phyloP scores from a whole-genome alignment of 2,888 invertebrate genomes.

The Carabus problematicus region DNA sequence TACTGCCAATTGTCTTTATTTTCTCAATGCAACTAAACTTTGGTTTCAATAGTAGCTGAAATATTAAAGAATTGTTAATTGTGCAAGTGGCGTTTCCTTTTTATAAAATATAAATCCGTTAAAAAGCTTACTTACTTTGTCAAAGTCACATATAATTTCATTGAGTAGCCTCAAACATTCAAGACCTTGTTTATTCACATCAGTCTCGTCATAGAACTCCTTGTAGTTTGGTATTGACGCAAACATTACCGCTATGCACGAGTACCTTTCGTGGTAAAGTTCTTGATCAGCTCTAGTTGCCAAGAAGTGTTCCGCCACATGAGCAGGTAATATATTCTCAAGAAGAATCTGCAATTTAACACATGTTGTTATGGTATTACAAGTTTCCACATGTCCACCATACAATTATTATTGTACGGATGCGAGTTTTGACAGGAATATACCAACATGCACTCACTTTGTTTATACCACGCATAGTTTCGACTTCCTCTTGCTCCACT shows the following conservation, averaged over 20 bases:
- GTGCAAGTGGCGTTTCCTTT: background rate
- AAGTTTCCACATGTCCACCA: no score
- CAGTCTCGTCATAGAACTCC: conserved; percentile 96
- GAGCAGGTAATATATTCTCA: conserved; percentile 95
- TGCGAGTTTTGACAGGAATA: no score
- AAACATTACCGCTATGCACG: conserved; percentile 96
- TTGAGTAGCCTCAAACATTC: conserved; percentile 93
- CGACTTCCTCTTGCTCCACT: conserved; percentile 94
- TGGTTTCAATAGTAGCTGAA: conserved; percentile 85
- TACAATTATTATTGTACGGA: no score
- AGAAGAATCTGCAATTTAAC: conserved; percentile 75
- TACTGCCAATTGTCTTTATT: conserved; percentile 97
- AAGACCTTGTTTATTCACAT: conserved; percentile 93
- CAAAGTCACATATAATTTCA: conserved; percentile 98
- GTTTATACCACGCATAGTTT: conserved; percentile 95
- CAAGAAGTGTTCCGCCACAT: conserved; percentile 94
- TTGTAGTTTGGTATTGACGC: conserved; percentile 98
- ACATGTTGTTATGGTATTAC: conserved; percentile 7
- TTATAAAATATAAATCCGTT: background rate
- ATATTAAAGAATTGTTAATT: conserved; percentile 22
- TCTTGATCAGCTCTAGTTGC: conserved; percentile 79
- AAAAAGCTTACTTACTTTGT: conserved; percentile 73
- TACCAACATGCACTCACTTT: conserved; percentile 65
- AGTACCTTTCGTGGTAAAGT: conserved; percentile 92
- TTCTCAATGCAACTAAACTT: conserved; percentile 97